Base-by-base conservation (phyloP, 2,113 vertebrate species). In the Labeo catla region DNA sequence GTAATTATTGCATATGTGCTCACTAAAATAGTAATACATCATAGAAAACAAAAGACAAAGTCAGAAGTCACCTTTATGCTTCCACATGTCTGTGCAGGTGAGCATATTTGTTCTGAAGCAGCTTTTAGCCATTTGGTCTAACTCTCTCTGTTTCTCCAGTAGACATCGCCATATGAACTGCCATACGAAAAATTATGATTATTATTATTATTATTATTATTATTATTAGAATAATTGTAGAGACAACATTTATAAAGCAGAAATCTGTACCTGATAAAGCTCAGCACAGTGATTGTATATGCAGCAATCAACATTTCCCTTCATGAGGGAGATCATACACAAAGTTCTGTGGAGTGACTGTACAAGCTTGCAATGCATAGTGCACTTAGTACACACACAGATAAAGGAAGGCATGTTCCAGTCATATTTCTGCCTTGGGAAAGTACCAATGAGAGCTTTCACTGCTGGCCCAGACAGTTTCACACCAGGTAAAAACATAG, bases 341-440 rank as follows among this genome's bases (percentile, higher is more conserved):
- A 93, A 8, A 92, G 91, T 6, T 89, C 88, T 87, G 90, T 92
- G 73, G 16, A 39, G 11, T 70, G 10, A 76, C 11, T 21, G 49
- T 39, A 52, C 15, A 81, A 57, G 19, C 82, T 81, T 92, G 47
- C 90, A 93, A 66, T 80, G 6, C 6, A 52, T 45, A 13, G 89
- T 59, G 19, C 54, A 59, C 16, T 57, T 86, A 15, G 81, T 87
- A 66, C 88, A 89, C n/a, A 83, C 39, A 61, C 23, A 77, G 4
- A 39, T 54, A 19, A 89, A 91, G 28, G 87, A 84, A 70, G 87
- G 80, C 66, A 94, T 89, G 57, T 66, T 90, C 77, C 91, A 92
- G 52, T 84, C 82, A 86, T 93, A 93, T 12, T 91, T 87, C 0
- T 74, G 83, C 85, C 91, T 91, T 92, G 92, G 93, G 11, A 91